Base-by-base conservation (phyloP, 2,888 invertebrate genomes). In the Nasonia oneida region DNA sequence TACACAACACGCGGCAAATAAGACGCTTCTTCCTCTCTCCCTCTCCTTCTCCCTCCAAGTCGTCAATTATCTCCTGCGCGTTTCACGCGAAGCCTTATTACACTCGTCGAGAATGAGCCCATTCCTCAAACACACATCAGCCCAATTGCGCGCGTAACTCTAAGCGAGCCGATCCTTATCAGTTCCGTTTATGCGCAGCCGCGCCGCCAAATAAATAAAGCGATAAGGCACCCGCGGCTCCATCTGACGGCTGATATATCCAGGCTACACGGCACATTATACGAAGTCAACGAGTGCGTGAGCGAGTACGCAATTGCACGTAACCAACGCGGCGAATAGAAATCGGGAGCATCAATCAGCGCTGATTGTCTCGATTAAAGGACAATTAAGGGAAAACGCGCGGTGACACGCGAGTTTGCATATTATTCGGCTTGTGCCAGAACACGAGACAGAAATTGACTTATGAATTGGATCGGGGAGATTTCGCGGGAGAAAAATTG, bases 11-110 rank as follows among this genome's bases (percentile, higher is more conserved):
- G 1, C 1, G 29, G 42, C 10, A 42, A 82, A 71, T 81, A 61
- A 23, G 37, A 23, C 42, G 39, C 37, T 4, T 37, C 39, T 70
- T 10, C 29, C 29, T 14, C 14, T 3, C 67, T 14, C 67, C 73
- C 81, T 81, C 50, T 75, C 81, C 81, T 1, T 6, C 37, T 37
- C 37, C 42, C 53, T 74, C 10, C 74, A 6, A 15, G 5, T 18
- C 53, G 53, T 84, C 86, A 86, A 83, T 86, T 86, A 86, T 70
- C 82, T 50, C 42, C 39, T 37, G 37, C 37, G 53, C 67, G 23
- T 75, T 76, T 86, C 75, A 79, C 79, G 15, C 18, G 14, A 39
- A 50, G 64, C 50, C 67, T 33, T 39, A 77, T 61, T 71, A 29
- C 33, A 29, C 18, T 83, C 57, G 39, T 14, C n/a, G 39, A 53